Conservation (phyloP, 2,888 invertebrate genomes). For the Phyto melanocephala region DNA sequence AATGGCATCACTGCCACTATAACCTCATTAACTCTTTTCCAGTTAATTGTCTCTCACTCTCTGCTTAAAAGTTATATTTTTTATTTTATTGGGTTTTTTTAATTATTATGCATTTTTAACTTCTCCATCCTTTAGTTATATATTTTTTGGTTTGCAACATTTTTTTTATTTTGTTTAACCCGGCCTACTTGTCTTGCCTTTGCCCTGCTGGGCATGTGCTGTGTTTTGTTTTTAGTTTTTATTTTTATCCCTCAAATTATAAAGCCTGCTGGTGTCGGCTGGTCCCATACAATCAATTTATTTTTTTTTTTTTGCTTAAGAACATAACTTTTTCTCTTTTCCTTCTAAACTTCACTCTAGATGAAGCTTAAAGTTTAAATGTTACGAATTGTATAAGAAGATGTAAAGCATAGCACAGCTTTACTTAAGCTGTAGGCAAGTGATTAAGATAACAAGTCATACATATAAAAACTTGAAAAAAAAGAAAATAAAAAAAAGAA, state of each 20-base stretch:
- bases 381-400: conserved; percentile 38
- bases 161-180: background rate
- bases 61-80: no score
- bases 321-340: no score
- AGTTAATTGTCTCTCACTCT: background rate
- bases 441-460: conserved; percentile 63
- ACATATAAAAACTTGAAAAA: background rate
- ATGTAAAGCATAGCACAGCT: conserved; percentile 54
- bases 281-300: conserved; percentile 29
- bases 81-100: conserved; percentile 16
- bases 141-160: background rate
- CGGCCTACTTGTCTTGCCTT: conserved; percentile 36
- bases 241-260: background rate
- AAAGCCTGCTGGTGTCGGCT: conserved; percentile 39
- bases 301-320: background rate
- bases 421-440: conserved; percentile 55
- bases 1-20: no score
- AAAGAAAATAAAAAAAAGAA: background rate
- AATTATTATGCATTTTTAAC: background rate
- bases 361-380: conserved; percentile 56
- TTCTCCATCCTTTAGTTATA: background rate
- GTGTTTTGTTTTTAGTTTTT: background rate
- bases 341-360: background rate
- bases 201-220: conserved; percentile 12
- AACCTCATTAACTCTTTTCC: background rate